A percentile compares a stretch with the other conserved stretches of the same genome.
phyloP scores from a whole-genome alignment of 23 tunicate species.

The Clavelina lepadiformis region DNA sequence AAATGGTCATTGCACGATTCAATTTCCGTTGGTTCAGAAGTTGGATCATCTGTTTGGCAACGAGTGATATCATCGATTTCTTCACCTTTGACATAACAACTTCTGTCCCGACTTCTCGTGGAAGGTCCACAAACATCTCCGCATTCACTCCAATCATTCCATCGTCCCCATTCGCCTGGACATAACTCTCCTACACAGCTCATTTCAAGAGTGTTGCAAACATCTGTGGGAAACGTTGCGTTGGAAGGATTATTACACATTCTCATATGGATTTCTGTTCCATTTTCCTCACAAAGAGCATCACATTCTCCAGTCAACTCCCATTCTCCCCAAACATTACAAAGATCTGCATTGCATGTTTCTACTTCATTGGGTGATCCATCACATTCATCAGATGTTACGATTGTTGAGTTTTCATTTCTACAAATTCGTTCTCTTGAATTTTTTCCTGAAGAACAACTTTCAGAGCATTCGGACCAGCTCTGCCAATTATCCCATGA shows the following conservation, averaged over 20 bases:
- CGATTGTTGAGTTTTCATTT: constrained; percentile 9
- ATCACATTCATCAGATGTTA: constrained; percentile 2
- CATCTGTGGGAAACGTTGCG: neutral
- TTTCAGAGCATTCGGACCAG: constrained; percentile 28
- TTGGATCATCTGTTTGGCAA: neutral
- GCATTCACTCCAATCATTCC: constrained; percentile 21
- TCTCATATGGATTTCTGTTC: neutral
- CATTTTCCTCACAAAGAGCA: constrained; percentile 27
- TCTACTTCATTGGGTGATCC: constrained; percentile 1
- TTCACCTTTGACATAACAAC: constrained; percentile 14
- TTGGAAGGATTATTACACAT: constrained; percentile 1
- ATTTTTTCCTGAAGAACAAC: constrained; percentile 7
- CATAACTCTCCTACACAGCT: constrained; percentile 13
- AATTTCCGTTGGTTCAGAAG: neutral
- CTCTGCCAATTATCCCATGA: constrained; percentile 22
- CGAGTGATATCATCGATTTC: constrained; percentile 1
- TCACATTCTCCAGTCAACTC: constrained; percentile 3
- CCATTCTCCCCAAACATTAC: constrained; percentile 39
- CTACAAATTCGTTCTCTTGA: constrained; percentile 11
- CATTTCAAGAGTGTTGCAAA: neutral
- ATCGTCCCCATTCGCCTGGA: constrained; percentile 17
- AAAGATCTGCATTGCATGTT: constrained; percentile 19
- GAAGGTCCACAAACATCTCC: constrained; percentile 22
- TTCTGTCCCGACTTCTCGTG: constrained; percentile 3
- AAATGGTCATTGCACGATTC: constrained; percentile 11